Base-by-base conservation (phyloP, 2,888 invertebrate genomes). In the Vesta saturnalis region DNA sequence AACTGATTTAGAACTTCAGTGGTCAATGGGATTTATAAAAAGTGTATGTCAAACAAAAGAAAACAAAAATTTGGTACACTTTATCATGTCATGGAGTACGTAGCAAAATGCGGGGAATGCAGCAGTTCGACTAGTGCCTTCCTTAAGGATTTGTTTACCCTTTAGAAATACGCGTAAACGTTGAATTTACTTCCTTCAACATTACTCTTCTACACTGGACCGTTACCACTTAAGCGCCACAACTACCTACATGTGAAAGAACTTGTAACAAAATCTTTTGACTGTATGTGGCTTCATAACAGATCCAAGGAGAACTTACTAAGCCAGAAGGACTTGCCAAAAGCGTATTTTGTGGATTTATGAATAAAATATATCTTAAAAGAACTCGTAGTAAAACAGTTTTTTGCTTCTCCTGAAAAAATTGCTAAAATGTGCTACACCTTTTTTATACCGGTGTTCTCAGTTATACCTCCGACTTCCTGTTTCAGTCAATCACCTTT, bases 81-180 rank as follows among this genome's bases (percentile, higher is more conserved):
- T 59, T 63, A 64, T 62, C 63, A 63, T 55, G 65, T 69, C 43
- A 69, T 66, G 56, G 59, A 64, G 57, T 67, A 62, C 67, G 56
- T 49, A 62, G 62, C 54, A 62, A 67, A 67, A 62, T 49, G 67
- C 61, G 69, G 66, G 47, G 61, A 69, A 66, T 69, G 57, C 66
- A 69, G 69, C 58, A 69, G 64, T 64, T 55, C 30, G 61, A 56
- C 62, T 57, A 69, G 64, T 70, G 69, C 69, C 64, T 70, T 57
- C 14, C 68, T 68, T 68, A 68, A 68, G 67, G 60, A 68, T 60
- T 68, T 68, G 64, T 70, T 70, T 68, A 70, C 52, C 47, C 67
- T 70, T 67, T 59, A 70, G 55, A 70, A 67, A 70, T 63, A 62
- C 63, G 67, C 63, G 56, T 56, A 61, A 66, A 69, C 55, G 60